These are phyloP conservation scores for Gila robusta DNA, from an alignment of 2,797 vertebrate genomes.

Conservation along the genomic window DNA sequence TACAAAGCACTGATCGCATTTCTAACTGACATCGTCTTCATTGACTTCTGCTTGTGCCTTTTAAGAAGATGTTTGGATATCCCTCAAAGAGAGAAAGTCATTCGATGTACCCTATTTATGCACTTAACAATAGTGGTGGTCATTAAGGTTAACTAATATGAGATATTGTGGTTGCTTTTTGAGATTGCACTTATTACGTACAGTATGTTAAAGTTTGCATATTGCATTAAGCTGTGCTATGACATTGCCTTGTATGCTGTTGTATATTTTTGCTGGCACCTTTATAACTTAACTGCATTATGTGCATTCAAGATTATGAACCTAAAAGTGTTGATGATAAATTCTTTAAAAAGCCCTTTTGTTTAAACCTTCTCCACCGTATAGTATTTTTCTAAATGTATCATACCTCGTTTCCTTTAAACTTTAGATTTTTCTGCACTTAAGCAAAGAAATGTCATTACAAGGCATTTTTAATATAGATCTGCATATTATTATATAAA, in stretches of 20 bases:
- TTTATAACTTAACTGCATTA: conserved; percentile 42
- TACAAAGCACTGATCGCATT: conserved; percentile 32
- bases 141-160: conserved; percentile 53
- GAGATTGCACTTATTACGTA: conserved; percentile 61
- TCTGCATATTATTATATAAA: conserved; percentile 57
- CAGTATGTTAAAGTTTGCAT: conserved; percentile 53
- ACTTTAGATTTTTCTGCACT: conserved; percentile 58
- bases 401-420: conserved; percentile 44
- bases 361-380: conserved; percentile 31
- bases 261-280: conserved; percentile 57
- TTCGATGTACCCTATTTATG: conserved; percentile 61
- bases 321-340: conserved; percentile 31
- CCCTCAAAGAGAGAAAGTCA: conserved; percentile 56
- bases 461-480: conserved; percentile 59
- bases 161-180: conserved; percentile 61
- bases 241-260: conserved; percentile 61
- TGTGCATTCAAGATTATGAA: conserved; percentile 26
- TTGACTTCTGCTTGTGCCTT: conserved; percentile 66
- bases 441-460: conserved; percentile 59
- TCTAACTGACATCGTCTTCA: conserved; percentile 39
- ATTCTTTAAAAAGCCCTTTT: conserved; percentile 35
- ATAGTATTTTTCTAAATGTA: conserved; percentile 53
- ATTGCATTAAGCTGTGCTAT: conserved; percentile 55
- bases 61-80: conserved; percentile 64
- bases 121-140: conserved; percentile 58